These are phyloP conservation scores for Rhineura floridana DNA, from an alignment of 2,113 vertebrate genomes.

Conservation along the genomic window DNA sequence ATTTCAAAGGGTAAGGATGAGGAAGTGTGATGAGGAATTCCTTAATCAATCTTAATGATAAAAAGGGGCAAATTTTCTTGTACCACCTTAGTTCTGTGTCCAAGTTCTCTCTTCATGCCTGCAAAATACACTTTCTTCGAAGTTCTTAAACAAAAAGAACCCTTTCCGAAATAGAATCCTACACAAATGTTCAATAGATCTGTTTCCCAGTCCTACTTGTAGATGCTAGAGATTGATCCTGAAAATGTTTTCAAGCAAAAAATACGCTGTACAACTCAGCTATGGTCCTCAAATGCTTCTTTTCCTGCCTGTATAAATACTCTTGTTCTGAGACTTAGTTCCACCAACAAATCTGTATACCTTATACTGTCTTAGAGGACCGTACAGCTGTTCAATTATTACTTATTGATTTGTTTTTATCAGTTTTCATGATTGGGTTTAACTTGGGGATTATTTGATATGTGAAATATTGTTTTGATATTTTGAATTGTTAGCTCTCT, in stretches of 20 bases:
- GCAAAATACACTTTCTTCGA: not conserved
- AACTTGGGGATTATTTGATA: too few relatives aligned
- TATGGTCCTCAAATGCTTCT: not conserved
- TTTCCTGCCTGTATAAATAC: not conserved
- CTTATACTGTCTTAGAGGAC: not conserved
- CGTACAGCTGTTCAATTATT: not conserved
- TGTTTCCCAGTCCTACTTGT: not conserved
- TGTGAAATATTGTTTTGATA: too few relatives aligned
- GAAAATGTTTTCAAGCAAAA: not conserved
- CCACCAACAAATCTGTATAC: not conserved
- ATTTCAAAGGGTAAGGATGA: not conserved
- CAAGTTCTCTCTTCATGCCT: not conserved
- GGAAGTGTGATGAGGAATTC: not conserved
- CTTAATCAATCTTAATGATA: not conserved
- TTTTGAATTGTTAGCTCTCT: too few relatives aligned
- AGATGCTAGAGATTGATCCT: not conserved
- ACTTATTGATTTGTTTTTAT: too few relatives aligned
- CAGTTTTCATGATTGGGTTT: too few relatives aligned
- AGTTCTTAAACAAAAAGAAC: conserved; percentile 22
- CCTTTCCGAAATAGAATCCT: not conserved
- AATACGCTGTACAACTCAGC: not conserved
- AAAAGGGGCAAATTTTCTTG: not conserved
- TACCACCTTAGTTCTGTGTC: not conserved
- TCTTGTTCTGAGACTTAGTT: not conserved
- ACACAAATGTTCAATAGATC: not conserved